Percentiles rank a stretch among this genome's conserved stretches.
Evolutionary conservation across 2,113 vertebrate species (phyloP).

Genomic region (Riparia riparia): DNA sequence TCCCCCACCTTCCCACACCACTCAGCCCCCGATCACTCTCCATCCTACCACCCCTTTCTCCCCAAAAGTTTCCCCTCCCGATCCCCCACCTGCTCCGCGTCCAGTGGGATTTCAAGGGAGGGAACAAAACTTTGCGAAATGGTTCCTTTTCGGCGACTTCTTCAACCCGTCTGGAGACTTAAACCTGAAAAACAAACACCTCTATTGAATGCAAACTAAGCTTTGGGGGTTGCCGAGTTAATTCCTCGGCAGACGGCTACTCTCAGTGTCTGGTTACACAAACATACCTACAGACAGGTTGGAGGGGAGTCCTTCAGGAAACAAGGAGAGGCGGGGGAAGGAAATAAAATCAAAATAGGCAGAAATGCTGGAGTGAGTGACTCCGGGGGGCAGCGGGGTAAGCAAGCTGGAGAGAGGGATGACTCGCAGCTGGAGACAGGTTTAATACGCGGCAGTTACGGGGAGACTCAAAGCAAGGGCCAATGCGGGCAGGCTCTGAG

Average conservation of each 20-base stretch:
- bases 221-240: constrained; percentile 51
- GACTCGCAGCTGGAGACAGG: neutral
- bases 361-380: neutral
- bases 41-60: neutral
- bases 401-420: neutral
- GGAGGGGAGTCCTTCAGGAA: constrained; percentile 46
- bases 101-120: constrained; percentile 17
- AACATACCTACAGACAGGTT: constrained; percentile 76
- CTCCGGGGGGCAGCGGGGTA: neutral
- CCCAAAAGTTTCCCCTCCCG: neutral
- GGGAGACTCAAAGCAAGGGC: neutral
- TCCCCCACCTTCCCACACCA: neutral
- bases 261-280: constrained; percentile 77
- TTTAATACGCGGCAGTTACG: neutral
- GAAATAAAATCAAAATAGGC: neutral
- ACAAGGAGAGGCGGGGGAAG: neutral
- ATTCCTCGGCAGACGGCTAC: constrained; percentile 70
- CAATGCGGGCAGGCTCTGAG: neutral
- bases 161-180: constrained; percentile 57
- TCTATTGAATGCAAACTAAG: constrained; percentile 68
- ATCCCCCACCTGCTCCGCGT: constrained; percentile 70
- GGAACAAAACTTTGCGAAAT: constrained; percentile 50
- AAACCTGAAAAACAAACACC: constrained; percentile 73
- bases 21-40: neutral
- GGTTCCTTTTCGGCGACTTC: constrained; percentile 53